phyloP scores from a whole-genome alignment of 1,140 invertebrate species.

The Gryon sp. region DNA sequence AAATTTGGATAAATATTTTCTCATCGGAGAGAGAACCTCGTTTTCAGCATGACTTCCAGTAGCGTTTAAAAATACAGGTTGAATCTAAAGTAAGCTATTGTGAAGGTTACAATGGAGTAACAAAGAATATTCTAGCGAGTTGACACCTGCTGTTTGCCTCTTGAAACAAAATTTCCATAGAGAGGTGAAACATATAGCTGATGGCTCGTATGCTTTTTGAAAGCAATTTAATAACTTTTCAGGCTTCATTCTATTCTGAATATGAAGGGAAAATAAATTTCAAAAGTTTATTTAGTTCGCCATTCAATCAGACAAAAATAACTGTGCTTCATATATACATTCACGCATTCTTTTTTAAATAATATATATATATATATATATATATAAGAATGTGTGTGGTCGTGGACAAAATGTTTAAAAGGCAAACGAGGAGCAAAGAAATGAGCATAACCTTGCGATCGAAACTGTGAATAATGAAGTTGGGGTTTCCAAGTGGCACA shows the following conservation, averaged over 20 bases:
- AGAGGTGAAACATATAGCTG: neutral
- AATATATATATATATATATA: too few relatives aligned
- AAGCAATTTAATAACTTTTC: constrained; percentile 15
- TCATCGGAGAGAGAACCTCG: too few relatives aligned
- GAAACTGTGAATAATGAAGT: constrained; percentile 45
- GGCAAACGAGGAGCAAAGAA: constrained; percentile 14
- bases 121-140: constrained; percentile 4
- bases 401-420: constrained; percentile 52
- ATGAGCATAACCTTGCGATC: constrained; percentile 24
- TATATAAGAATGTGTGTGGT: constrained; percentile 51
- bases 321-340: constrained; percentile 9
- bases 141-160: constrained; percentile 38
- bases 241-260: neutral
- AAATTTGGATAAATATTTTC: too few relatives aligned
- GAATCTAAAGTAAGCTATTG: constrained; percentile 1
- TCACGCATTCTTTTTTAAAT: constrained; percentile 19
- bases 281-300: constrained; percentile 30
- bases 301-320: constrained; percentile 22
- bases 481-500: constrained; percentile 34
- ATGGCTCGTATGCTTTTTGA: neutral
- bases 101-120: neutral
- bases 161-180: constrained; percentile 13
- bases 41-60: neutral
- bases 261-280: constrained; percentile 42
- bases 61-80: neutral